Conservation (phyloP, 2,888 invertebrate genomes). For the Cerastoderma edule region DNA sequence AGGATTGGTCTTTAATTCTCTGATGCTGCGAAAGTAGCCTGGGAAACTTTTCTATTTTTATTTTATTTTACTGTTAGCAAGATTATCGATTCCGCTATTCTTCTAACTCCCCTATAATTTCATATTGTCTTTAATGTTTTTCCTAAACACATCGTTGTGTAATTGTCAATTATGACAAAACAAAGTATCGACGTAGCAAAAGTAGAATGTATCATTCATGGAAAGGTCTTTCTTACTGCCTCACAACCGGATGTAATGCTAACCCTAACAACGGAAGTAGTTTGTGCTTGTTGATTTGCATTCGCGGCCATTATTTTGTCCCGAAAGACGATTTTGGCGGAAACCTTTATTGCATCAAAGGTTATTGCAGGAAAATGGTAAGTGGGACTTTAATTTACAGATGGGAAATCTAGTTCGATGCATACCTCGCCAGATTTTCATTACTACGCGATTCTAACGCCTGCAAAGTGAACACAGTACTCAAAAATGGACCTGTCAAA, state of each 20-base stretch:
- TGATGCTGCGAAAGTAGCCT: too few species aligned
- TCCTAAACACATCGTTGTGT: not conserved
- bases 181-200: slow-evolving; percentile 6
- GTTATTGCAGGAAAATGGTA: not conserved
- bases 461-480: too few species aligned
- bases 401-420: not conserved
- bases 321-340: not conserved
- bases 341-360: not conserved
- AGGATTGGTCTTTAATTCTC: too few species aligned
- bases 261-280: slow-evolving; percentile 52
- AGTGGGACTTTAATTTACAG: not conserved
- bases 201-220: not conserved
- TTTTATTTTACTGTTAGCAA: too few species aligned
- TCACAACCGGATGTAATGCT: not conserved
- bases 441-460: not conserved
- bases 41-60: too few species aligned
- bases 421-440: not conserved
- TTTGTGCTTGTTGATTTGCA: slow-evolving; percentile 34
- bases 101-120: too few species aligned
- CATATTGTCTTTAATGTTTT: not conserved
- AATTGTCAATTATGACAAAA: too few species aligned
- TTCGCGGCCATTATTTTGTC: slow-evolving; percentile 41
- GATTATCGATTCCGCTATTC: not conserved
- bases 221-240: not conserved
- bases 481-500: too few species aligned